Percentiles rank a stretch among this genome's conserved stretches.
Evolutionary conservation across 2,888 invertebrate species (phyloP).

Genomic region (Bembecia ichneumoniformis): DNA sequence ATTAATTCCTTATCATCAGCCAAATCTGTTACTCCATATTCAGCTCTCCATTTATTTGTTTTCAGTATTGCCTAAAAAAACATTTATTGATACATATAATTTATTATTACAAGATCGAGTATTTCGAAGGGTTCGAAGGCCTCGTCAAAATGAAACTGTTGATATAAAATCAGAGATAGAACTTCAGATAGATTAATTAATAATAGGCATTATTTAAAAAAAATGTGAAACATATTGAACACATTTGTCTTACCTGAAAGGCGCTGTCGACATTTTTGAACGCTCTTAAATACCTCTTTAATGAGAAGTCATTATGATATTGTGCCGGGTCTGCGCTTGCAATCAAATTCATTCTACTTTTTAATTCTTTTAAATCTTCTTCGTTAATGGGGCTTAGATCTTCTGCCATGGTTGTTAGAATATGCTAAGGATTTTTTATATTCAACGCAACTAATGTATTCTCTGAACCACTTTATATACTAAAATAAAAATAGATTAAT

Average conservation of each 20-base stretch:
- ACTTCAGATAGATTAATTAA: too few species aligned
- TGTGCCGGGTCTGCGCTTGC: slow-evolving; percentile 80
- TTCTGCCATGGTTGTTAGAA: slow-evolving; percentile 37
- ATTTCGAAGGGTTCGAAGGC: too few species aligned
- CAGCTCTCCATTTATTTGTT: slow-evolving; percentile 84
- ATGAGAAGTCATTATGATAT: slow-evolving; percentile 82
- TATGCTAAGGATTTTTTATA: background rate
- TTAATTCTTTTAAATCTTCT: slow-evolving; percentile 76
- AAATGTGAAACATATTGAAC: background rate
- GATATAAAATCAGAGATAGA: too few species aligned
- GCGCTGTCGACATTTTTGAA: slow-evolving; percentile 81
- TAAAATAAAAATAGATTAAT: too few species aligned
- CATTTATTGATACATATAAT: too few species aligned
- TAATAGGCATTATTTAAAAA: slow-evolving; percentile 1
- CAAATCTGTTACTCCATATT: slow-evolving; percentile 78
- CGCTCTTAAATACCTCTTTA: slow-evolving; percentile 79
- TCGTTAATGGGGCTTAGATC: slow-evolving; percentile 72
- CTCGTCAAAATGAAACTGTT: too few species aligned
- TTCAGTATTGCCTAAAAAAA: slow-evolving; percentile 78
- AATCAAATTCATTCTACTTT: slow-evolving; percentile 80
- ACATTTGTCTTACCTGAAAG: slow-evolving; percentile 76
- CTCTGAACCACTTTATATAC: too few species aligned
- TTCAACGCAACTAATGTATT: background rate
- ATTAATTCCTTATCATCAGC: slow-evolving; percentile 64
- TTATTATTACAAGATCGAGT: too few species aligned